Conservation (phyloP, 2,113 vertebrate species). For the Balaenoptera acutorostrata region DNA sequence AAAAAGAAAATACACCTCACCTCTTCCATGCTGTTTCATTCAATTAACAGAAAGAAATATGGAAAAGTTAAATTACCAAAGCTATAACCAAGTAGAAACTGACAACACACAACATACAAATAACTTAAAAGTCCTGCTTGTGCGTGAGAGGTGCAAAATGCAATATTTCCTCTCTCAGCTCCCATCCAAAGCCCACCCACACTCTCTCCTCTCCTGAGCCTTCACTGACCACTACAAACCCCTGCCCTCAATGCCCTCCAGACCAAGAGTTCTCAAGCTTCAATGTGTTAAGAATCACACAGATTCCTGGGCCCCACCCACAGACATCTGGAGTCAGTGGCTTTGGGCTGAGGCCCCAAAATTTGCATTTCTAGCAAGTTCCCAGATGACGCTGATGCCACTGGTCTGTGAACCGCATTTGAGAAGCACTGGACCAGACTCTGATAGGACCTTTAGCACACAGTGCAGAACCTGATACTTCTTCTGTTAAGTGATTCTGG, state of each 20-base stretch:
- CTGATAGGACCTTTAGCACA: not conserved
- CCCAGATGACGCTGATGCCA: not conserved
- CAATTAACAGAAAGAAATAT: not conserved
- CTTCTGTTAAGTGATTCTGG: not conserved
- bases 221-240: not conserved
- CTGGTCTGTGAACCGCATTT: not conserved
- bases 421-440: not conserved
- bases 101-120: not conserved
- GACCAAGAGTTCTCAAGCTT: not conserved
- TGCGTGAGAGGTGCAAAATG: not conserved
- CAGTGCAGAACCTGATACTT: not conserved
- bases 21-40: not conserved
- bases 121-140: not conserved
- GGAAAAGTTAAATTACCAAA: not conserved
- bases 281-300: not conserved
- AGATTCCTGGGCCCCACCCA: not conserved
- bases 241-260: not conserved
- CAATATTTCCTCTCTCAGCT: not conserved
- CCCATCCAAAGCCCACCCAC: not conserved
- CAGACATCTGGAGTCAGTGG: not conserved
- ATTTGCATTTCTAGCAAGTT: not conserved
- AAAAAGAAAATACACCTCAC: not conserved
- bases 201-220: not conserved
- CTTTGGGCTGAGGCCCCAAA: not conserved
- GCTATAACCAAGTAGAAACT: not conserved